A percentile compares a stretch with the other conserved stretches of the same genome.
Evolutionary conservation across 2,113 vertebrate species (phyloP).

Genomic region (Isichthys henryi): DNA sequence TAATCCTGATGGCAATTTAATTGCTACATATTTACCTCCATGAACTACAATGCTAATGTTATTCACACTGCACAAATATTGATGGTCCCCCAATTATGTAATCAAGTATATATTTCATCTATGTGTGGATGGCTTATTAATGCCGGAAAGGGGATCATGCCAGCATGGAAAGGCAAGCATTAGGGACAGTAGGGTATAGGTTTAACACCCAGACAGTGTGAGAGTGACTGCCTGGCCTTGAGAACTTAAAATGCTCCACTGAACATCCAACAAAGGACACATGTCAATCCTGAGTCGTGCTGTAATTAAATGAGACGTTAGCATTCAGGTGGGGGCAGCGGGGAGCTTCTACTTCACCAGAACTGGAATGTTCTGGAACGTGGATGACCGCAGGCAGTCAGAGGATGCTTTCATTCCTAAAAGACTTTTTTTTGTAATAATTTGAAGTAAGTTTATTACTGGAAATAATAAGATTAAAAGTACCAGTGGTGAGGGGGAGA

Average conservation of each 20-base stretch:
- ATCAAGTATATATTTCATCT: background rate
- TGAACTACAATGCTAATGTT: background rate
- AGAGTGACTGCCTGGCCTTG: background rate
- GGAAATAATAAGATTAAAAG: background rate
- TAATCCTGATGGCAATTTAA: background rate
- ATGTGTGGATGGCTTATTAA: background rate
- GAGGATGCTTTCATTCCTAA: background rate
- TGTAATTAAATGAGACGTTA: background rate
- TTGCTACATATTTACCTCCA: background rate
- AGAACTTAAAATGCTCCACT: background rate
- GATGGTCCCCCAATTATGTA: background rate
- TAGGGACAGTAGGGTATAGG: background rate
- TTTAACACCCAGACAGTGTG: background rate
- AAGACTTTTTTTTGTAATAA: background rate
- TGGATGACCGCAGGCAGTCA: background rate
- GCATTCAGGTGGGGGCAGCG: background rate
- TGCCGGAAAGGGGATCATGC: background rate
- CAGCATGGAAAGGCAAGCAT: background rate
- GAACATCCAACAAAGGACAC: background rate
- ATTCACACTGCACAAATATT: background rate
- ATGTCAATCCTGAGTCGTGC: background rate
- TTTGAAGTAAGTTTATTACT: background rate
- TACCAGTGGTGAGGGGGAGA: background rate
- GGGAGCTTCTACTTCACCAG: background rate
- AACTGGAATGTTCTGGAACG: background rate